Evolutionary conservation across 1,140 invertebrate genomes (phyloP).

Genomic region (Callitettix versicolor): DNA sequence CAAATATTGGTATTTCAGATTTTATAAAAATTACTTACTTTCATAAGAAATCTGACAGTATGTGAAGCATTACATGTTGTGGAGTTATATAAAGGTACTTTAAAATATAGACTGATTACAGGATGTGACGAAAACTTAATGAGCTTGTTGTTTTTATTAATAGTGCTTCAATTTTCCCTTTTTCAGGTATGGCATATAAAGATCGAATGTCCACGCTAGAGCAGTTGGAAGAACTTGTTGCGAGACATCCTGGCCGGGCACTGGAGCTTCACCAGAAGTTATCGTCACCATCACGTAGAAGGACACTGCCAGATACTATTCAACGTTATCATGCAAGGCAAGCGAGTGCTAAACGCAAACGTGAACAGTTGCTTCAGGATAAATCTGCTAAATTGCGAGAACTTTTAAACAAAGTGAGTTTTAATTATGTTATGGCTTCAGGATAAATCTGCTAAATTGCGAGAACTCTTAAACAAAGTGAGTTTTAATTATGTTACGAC

Average conservation of each 20-base stretch:
- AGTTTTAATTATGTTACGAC: no score
- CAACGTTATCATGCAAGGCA: slow-evolving; percentile 64
- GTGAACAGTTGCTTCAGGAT: slow-evolving; percentile 70
- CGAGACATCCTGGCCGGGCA: slow-evolving; percentile 76
- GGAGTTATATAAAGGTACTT: no score
- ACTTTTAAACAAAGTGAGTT: slow-evolving; percentile 60
- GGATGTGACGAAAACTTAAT: no score
- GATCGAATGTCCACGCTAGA: slow-evolving; percentile 67
- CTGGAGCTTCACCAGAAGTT: slow-evolving; percentile 87
- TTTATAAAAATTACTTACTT: no score
- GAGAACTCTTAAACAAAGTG: slow-evolving; percentile 73
- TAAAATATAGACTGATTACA: no score
- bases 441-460: slow-evolving; percentile 74
- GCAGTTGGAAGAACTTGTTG: slow-evolving; percentile 61
- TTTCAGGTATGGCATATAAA: slow-evolving; percentile 57
- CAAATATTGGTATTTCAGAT: no score
- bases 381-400: slow-evolving; percentile 77
- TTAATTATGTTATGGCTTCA: slow-evolving; percentile 47
- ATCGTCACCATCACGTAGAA: slow-evolving; percentile 77
- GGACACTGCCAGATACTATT: slow-evolving; percentile 66
- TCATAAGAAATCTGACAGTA: no score
- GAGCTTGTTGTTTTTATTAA: no score
- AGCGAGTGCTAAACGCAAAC: slow-evolving; percentile 65
- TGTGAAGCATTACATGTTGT: no score
- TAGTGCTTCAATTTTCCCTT: no score